Evolutionary conservation across 2,113 vertebrate species (phyloP).

Genomic region (Tragulus kanchil): DNA sequence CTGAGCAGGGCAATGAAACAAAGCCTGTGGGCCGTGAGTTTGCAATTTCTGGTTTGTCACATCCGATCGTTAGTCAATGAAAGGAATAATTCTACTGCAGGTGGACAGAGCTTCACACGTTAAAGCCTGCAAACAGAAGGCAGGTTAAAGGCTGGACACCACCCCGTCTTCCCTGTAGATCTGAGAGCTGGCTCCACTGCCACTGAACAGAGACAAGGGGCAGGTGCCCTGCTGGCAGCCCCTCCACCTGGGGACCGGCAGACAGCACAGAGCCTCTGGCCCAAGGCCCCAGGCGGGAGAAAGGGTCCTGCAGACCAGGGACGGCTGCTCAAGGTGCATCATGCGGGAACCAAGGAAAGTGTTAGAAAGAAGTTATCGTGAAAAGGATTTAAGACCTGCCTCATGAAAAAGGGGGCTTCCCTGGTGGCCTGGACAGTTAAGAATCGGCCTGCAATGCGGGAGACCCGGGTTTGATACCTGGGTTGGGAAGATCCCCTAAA

Average conservation of each 20-base stretch:
- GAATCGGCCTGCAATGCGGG: neutral
- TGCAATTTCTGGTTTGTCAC: neutral
- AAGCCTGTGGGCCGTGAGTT: rapidly evolving
- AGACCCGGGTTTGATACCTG: neutral
- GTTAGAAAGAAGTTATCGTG: neutral
- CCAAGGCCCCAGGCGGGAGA: neutral
- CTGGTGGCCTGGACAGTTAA: neutral
- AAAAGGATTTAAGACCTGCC: neutral
- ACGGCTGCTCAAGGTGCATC: rapidly evolving
- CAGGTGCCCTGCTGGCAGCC: no score
- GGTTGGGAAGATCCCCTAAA: neutral
- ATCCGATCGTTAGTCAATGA: neutral
- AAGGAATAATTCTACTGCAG: neutral
- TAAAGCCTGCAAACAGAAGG: rapidly evolving
- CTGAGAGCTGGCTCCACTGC: rapidly evolving
- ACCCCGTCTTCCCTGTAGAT: rapidly evolving
- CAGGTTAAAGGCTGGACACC: rapidly evolving
- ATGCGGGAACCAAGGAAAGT: rapidly evolving
- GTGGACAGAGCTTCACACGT: neutral
- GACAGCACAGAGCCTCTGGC: neutral
- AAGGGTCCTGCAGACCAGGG: neutral
- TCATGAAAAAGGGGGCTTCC: neutral
- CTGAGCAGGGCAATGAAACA: rapidly evolving
- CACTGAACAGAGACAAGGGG: no score
- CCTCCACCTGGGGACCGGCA: neutral